Evolutionary conservation across 1,140 invertebrate species (phyloP).

Genomic region (Aphelinus atriplicis): DNA sequence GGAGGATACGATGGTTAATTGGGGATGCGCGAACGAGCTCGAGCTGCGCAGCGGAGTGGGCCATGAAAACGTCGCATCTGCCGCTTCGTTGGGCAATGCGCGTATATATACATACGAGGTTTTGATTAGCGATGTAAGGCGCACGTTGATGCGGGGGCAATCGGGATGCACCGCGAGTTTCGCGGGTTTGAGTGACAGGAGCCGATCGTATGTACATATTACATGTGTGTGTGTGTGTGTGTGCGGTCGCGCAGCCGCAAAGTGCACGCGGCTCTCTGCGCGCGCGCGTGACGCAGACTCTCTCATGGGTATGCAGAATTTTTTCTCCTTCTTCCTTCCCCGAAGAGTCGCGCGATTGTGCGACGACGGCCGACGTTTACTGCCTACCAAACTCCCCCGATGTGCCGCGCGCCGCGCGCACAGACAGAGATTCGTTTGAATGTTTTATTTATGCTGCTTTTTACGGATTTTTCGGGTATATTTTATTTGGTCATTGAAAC

Average conservation of each 20-base stretch:
- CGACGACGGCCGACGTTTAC: conserved; percentile 22
- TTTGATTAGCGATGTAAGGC: conserved; percentile 24
- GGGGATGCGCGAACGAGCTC: too few relatives aligned
- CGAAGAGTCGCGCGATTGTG: conserved; percentile 26
- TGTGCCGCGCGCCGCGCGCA: background rate
- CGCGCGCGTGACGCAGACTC: conserved; percentile 1
- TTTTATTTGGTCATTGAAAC: conserved; percentile 36
- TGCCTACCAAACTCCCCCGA: conserved; percentile 27
- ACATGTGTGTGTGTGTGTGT: background rate
- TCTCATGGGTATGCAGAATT: background rate
- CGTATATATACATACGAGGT: background rate
- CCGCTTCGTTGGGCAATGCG: too few relatives aligned
- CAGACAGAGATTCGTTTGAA: too few relatives aligned
- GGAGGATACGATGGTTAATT: too few relatives aligned
- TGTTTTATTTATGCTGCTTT: background rate
- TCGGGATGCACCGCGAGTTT: conserved; percentile 4
- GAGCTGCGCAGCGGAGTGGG: too few relatives aligned
- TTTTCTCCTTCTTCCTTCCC: background rate
- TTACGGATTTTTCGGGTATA: conserved; percentile 20
- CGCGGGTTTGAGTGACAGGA: background rate
- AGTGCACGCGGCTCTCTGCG: background rate
- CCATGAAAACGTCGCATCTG: too few relatives aligned
- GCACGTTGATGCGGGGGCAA: background rate
- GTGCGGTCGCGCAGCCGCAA: background rate
- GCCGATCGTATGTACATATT: background rate